These are phyloP conservation scores for Larimichthys polyactis DNA, from an alignment of 2,113 vertebrate species.

Conservation along the genomic window DNA sequence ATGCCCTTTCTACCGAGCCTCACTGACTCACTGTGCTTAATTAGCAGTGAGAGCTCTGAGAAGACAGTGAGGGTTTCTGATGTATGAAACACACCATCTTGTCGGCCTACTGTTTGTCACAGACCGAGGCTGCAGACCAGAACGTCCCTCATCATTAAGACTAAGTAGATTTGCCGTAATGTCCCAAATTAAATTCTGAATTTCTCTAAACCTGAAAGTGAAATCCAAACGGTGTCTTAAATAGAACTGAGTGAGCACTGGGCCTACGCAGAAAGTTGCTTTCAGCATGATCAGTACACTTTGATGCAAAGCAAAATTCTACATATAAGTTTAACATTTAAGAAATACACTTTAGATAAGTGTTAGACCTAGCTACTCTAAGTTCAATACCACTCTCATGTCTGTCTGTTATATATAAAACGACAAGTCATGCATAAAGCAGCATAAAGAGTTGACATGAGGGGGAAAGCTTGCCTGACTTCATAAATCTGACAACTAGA, in stretches of 20 bases:
- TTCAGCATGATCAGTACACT: not conserved
- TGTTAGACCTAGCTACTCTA: not conserved
- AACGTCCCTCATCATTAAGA: conserved; percentile 36
- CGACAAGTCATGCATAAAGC: not conserved
- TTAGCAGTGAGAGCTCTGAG: conserved; percentile 56
- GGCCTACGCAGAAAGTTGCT: not conserved
- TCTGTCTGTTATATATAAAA: not conserved
- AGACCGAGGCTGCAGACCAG: conserved; percentile 25
- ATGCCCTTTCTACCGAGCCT: conserved; percentile 57
- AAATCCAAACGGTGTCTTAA: conserved; percentile 14
- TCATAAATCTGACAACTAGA: not conserved
- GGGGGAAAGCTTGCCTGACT: not conserved
- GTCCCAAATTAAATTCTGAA: conserved; percentile 21
- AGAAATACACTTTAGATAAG: not conserved
- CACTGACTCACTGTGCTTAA: conserved; percentile 64
- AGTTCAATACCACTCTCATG: not conserved
- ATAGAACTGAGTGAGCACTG: not conserved
- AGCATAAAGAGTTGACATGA: not conserved
- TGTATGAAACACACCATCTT: conserved; percentile 51
- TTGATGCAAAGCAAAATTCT: not conserved
- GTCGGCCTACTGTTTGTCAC: conserved; percentile 40
- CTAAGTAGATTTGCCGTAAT: conserved; percentile 25
- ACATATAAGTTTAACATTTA: not conserved
- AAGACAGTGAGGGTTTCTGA: conserved; percentile 49
- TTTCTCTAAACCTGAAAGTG: conserved; percentile 15